phyloP scores from a whole-genome alignment of 2,797 vertebrate genomes.

The Masticophis lateralis region DNA sequence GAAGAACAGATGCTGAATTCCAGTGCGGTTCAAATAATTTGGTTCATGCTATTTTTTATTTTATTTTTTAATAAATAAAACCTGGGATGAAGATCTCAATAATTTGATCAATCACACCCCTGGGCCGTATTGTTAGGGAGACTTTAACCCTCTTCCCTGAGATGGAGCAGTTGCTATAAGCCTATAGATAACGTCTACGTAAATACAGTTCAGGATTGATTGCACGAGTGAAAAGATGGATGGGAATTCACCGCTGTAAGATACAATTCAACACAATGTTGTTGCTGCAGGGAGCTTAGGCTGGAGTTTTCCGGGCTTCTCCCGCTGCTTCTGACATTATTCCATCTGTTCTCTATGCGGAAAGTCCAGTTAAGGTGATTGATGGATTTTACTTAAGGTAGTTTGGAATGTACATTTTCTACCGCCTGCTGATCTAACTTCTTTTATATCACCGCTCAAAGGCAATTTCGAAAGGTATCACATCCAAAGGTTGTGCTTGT shows the following conservation, averaged over 20 bases:
- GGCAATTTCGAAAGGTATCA: conserved; percentile 27
- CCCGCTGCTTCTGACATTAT: conserved; percentile 35
- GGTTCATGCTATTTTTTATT: conserved; percentile 24
- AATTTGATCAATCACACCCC: conserved; percentile 46
- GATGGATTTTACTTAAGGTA: neutral
- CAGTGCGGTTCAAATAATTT: conserved; percentile 47
- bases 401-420: conserved; percentile 23
- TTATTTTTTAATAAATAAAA: conserved; percentile 39
- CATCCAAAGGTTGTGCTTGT: conserved; percentile 11
- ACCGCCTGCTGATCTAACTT: conserved; percentile 17
- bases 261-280: conserved; percentile 38
- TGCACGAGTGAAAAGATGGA: conserved; percentile 39
- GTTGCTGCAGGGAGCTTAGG: conserved; percentile 45
- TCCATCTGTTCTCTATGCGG: conserved; percentile 64
- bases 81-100: conserved; percentile 31
- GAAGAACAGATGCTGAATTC: conserved; percentile 60
- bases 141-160: conserved; percentile 19
- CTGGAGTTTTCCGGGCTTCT: conserved; percentile 38
- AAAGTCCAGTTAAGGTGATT: conserved; percentile 44
- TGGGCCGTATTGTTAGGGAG: conserved; percentile 41
- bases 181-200: conserved; percentile 6
- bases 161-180: neutral
- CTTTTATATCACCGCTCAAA: conserved; percentile 25
- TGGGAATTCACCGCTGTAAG: conserved; percentile 42
- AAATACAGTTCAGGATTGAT: conserved; percentile 30